These are phyloP conservation scores for Dyspetes luteomarginatus DNA, from an alignment of 2,888 invertebrate genomes.

Conservation along the genomic window DNA sequence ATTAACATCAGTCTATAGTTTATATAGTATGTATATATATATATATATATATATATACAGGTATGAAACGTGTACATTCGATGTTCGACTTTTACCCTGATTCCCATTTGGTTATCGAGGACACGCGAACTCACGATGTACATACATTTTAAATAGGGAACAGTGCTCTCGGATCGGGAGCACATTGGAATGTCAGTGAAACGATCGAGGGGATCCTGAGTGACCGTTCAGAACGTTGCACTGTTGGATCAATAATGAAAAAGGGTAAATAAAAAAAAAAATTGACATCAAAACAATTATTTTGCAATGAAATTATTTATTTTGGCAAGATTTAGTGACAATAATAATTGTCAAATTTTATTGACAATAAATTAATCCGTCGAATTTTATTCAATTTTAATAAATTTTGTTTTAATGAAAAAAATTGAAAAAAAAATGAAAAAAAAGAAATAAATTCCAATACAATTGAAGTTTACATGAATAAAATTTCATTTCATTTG, in stretches of 20 bases:
- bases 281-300: neutral
- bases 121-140: slow-evolving; percentile 67
- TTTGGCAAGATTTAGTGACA: too few relatives aligned
- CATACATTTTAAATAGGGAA: slow-evolving; percentile 47
- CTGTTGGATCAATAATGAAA: neutral
- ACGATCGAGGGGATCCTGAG: slow-evolving; percentile 40
- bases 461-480: too few relatives aligned
- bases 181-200: slow-evolving; percentile 57
- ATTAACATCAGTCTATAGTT: too few relatives aligned
- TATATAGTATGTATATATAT: slow-evolving; percentile 4
- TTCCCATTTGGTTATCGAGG: slow-evolving; percentile 79
- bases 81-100: slow-evolving; percentile 77
- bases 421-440: too few relatives aligned
- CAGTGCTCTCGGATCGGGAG: slow-evolving; percentile 25
- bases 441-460: too few relatives aligned
- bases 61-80: slow-evolving; percentile 29
- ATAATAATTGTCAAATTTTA: too few relatives aligned
- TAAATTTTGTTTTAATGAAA: too few relatives aligned
- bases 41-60: slow-evolving; percentile 9
- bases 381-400: too few relatives aligned
- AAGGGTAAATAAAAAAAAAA: neutral
- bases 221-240: neutral
- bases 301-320: neutral
- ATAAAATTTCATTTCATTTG: too few relatives aligned
- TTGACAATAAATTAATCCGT: too few relatives aligned